These are phyloP conservation scores for Platycnemis pennipes DNA, from an alignment of 2,888 invertebrate genomes.

Conservation along the genomic window DNA sequence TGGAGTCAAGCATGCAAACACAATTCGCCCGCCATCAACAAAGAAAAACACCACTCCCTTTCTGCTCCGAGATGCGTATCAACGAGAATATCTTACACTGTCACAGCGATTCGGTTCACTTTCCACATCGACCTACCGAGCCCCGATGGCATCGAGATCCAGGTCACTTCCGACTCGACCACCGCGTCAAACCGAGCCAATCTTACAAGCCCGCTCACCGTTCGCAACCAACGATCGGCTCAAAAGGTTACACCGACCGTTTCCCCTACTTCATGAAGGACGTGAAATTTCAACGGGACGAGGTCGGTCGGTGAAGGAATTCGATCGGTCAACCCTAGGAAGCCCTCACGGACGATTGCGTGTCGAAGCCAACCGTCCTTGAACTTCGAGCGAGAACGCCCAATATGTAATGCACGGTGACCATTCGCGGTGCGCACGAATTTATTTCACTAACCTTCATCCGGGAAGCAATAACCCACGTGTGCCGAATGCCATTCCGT, in stretches of 20 bases:
- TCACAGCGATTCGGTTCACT: not conserved
- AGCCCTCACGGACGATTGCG: not conserved
- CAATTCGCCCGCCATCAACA: not conserved
- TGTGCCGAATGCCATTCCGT: too few species aligned
- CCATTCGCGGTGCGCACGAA: not conserved
- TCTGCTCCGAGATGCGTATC: not conserved
- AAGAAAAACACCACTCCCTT: not conserved
- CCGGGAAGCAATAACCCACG: not conserved
- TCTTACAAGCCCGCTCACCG: not conserved
- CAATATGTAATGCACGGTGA: not conserved
- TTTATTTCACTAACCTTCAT: not conserved
- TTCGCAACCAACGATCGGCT: not conserved
- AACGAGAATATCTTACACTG: not conserved
- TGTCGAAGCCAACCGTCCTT: not conserved
- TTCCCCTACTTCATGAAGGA: not conserved
- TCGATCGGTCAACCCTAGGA: not conserved
- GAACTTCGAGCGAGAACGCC: not conserved
- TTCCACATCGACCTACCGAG: not conserved
- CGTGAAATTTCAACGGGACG: not conserved
- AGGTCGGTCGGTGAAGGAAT: conserved; percentile 10
- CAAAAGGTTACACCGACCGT: not conserved
- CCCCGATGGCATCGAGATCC: not conserved
- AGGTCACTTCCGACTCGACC: conserved; percentile 1
- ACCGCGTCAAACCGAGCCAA: conserved; percentile 15
- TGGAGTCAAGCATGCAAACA: not conserved